Evolutionary conservation across 2,888 invertebrate genomes (phyloP), one percentile per base, ranked within the genome.

Genomic region (Amblyjoppa fuscipennis): DNA sequence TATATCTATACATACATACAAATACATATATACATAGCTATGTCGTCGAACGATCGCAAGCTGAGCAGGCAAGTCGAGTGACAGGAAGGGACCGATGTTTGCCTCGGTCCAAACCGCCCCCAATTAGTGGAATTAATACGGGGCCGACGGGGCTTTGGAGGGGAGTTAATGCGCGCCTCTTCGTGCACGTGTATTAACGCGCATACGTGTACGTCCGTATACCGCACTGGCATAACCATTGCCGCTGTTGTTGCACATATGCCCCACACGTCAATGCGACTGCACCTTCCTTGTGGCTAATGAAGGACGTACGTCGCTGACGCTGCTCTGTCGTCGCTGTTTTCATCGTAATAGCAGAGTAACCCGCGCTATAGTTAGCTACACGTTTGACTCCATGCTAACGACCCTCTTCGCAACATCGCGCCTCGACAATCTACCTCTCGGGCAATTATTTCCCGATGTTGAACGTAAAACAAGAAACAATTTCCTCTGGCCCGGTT

Each of bases 81-180:
- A 82, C 82, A 84, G 85, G 79, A 78, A 78, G 81, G 91, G 91
- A 89, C 89, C 90, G 90, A 91, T 92, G 90, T 92, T 92, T 92
- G 92, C 91, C 89, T 88, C 91, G 90, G 91, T 91, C 90, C 89
- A 92, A 93, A 92, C 92, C 92, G 91, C 92, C 91, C 91, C 93
- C 93, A 93, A 93, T 93, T 93, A 93, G 93, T 93, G 92, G 92
- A 93, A 93, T 93, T 93, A 93, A 93, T 93, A 92, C 90, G 89
- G 91, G 91, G 90, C 81, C 83, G 81, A 86, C 83, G 77, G 89
- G 90, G 89, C 92, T 92, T 91, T 92, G 91, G 83, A 83, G 90
- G 92, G 91, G 91, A 91, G 90, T 91, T 93, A 93, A 93, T 92
- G 90, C 93, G 91, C 90, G 89, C 49, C 70, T 83, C 78, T 85